Evolutionary conservation across 2,113 vertebrate species (phyloP).

Genomic region (Meleagris gallopavo): DNA sequence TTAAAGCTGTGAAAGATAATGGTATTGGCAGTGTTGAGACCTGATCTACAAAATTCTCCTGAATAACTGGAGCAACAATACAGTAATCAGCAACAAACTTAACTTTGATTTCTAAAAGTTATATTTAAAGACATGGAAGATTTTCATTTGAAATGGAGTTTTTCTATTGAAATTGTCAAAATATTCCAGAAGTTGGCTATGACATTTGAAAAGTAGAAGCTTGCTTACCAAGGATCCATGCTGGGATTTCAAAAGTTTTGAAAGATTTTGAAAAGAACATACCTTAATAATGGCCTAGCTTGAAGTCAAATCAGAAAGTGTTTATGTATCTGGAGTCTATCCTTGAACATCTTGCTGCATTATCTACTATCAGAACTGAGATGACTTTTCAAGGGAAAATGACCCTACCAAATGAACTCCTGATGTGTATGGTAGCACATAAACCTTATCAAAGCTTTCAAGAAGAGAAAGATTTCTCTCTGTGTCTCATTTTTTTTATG

Average conservation of each 20-base stretch:
- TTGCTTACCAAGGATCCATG: neutral
- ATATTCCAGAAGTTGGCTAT: neutral
- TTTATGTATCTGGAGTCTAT: neutral
- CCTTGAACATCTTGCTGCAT: neutral
- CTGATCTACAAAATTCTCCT: neutral
- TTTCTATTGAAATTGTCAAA: neutral
- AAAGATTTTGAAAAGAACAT: neutral
- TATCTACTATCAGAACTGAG: neutral
- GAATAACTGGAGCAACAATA: neutral
- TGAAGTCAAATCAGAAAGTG: neutral
- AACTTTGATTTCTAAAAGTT: neutral
- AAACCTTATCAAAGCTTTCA: neutral
- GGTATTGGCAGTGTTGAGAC: neutral
- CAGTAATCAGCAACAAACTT: neutral
- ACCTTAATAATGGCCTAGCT: neutral
- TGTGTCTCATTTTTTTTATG: neutral
- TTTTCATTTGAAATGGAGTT: neutral
- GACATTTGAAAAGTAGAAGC: neutral
- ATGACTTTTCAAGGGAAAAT: neutral
- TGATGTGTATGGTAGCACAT: neutral
- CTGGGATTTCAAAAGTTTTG: neutral
- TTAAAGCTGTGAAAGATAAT: neutral
- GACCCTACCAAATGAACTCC: neutral
- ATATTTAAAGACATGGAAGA: neutral
- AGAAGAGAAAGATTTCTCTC: neutral